Evolutionary conservation across 2,797 vertebrate species (phyloP).

Genomic region (Avahi laniger): DNA sequence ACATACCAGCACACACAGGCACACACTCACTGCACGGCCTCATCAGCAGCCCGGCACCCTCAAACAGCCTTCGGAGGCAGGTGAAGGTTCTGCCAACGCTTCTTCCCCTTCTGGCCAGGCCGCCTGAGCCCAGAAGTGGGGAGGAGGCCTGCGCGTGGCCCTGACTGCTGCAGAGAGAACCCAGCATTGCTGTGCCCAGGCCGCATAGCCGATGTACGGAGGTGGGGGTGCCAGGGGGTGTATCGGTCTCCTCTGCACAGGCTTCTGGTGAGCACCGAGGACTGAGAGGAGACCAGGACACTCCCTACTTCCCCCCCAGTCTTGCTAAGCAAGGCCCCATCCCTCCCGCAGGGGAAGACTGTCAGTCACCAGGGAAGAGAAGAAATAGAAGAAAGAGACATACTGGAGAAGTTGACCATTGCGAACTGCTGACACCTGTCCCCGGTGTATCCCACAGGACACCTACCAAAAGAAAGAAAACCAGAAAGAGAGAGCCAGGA

Average conservation of each 20-base stretch:
- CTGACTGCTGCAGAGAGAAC: background rate
- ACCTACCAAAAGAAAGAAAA: slow-evolving; percentile 97
- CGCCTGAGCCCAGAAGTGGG: background rate
- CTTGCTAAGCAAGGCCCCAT: slow-evolving; percentile 79
- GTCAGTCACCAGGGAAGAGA: slow-evolving; percentile 83
- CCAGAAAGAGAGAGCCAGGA: slow-evolving; percentile 91
- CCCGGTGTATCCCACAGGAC: slow-evolving; percentile 99
- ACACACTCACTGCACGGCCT: background rate
- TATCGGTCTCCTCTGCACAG: background rate
- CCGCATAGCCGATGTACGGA: background rate
- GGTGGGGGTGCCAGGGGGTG: background rate
- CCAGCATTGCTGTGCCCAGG: background rate
- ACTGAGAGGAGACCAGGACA: slow-evolving; percentile 25
- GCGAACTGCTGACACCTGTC: slow-evolving; percentile 99
- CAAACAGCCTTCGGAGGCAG: background rate
- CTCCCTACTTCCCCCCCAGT: slow-evolving; percentile 74
- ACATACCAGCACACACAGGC: background rate
- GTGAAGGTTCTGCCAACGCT: background rate
- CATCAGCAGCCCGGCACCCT: background rate
- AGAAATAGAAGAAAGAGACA: slow-evolving; percentile 97
- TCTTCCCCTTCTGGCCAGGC: slow-evolving; percentile 7
- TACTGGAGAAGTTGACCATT: slow-evolving; percentile 99
- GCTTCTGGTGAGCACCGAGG: background rate
- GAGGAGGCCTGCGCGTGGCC: background rate
- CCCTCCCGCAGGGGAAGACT: slow-evolving; percentile 69